A percentile compares a stretch with the other conserved stretches of the same genome.
Evolutionary conservation across 2,797 vertebrate species (phyloP).

Genomic region (Microchirus variegatus): DNA sequence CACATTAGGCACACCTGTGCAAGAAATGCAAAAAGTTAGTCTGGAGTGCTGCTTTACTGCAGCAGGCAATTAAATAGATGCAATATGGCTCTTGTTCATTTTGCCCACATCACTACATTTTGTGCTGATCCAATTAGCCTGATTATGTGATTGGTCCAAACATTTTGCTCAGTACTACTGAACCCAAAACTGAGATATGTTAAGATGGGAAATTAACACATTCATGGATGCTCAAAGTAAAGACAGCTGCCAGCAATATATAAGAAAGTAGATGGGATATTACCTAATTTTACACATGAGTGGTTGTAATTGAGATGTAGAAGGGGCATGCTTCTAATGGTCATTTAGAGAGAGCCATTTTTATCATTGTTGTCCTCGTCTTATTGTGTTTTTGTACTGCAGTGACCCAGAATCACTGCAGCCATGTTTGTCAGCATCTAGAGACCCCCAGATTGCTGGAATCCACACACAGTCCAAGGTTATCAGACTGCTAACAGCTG

Average conservation of each 20-base stretch:
- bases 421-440: constrained; percentile 21
- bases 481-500: constrained; percentile 3
- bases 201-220: constrained; percentile 22
- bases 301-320: no score
- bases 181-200: constrained; percentile 39
- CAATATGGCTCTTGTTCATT: constrained; percentile 12
- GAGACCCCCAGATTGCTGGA: constrained; percentile 4
- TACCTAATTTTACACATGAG: constrained; percentile 29
- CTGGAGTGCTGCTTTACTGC: constrained; percentile 4
- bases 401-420: constrained; percentile 2
- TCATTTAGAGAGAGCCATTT: constrained; percentile 10
- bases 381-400: no score
- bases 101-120: constrained; percentile 22
- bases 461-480: constrained; percentile 35
- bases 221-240: constrained; percentile 15
- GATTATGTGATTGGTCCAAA: constrained; percentile 53
- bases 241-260: constrained; percentile 33
- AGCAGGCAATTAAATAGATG: constrained; percentile 57
- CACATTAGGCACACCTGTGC: no score
- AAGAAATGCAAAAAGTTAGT: no score
- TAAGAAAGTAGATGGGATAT: constrained; percentile 32
- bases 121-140: constrained; percentile 52
- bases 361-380: no score
- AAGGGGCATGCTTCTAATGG: constrained; percentile 3
- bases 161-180: constrained; percentile 36